These are phyloP conservation scores for Orchesella cincta DNA, from an alignment of 1,140 invertebrate genomes.

Conservation along the genomic window DNA sequence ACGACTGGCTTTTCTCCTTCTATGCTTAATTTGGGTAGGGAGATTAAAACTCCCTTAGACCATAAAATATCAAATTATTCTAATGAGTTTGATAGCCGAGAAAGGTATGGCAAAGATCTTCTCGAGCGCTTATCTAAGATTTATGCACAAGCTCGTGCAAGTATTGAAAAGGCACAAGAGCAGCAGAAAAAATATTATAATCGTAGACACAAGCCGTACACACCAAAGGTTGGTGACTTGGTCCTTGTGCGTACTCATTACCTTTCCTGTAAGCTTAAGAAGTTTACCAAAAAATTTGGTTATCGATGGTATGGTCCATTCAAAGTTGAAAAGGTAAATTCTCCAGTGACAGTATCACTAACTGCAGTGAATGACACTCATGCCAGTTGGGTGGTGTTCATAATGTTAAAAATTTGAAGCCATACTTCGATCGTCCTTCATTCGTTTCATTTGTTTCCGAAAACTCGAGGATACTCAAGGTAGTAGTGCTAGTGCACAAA, in stretches of 20 bases:
- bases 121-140: not conserved
- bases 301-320: constrained; percentile 1
- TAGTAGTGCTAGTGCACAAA: not conserved
- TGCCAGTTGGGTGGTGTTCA: not conserved
- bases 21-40: constrained; percentile 55
- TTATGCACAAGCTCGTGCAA: not conserved
- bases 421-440: not conserved
- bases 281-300: not conserved
- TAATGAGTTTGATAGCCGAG: not conserved
- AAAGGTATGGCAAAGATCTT: not conserved
- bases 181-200: constrained; percentile 8
- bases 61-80: not conserved
- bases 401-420: constrained; percentile 1
- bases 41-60: constrained; percentile 45
- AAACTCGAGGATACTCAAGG: not conserved
- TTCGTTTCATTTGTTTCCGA: not conserved
- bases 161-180: not conserved
- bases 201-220: not conserved
- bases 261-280: not conserved
- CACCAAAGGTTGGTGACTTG: not conserved
- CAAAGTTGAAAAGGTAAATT: not conserved
- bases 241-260: not conserved
- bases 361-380: not conserved
- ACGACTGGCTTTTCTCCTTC: constrained; percentile 55
- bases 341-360: not conserved